Evolutionary conservation across 2,888 invertebrate genomes (phyloP).

Genomic region (Lasioglossum figueresi): DNA sequence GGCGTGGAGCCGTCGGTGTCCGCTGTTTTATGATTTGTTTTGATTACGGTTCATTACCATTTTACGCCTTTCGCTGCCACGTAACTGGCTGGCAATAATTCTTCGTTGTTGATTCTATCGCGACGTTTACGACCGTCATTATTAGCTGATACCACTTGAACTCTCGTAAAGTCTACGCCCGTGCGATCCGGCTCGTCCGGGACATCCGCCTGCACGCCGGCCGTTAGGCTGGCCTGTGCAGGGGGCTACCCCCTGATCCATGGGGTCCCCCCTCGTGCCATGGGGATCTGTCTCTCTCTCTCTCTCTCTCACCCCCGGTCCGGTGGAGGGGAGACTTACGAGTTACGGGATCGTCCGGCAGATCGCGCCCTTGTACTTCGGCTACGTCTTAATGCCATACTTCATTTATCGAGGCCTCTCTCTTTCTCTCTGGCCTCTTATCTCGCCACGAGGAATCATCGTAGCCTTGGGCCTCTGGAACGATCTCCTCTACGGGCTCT

Average conservation of each 20-base stretch:
- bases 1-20: conserved; percentile 22
- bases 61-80: conserved; percentile 79
- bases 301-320: neutral
- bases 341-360: conserved; percentile 80
- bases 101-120: conserved; percentile 82
- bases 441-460: conserved; percentile 52
- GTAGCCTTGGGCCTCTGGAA: conserved; percentile 43
- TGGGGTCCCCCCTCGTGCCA: conserved; percentile 8
- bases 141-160: conserved; percentile 82
- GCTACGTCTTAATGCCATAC: conserved; percentile 53
- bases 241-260: conserved; percentile 47
- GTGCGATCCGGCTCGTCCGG: conserved; percentile 74
- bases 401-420: conserved; percentile 47
- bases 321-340: conserved; percentile 78
- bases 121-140: conserved; percentile 83
- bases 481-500: conserved; percentile 34
- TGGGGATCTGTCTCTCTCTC: neutral
- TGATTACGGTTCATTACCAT: conserved; percentile 83
- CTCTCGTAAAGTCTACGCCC: conserved; percentile 82
- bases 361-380: conserved; percentile 77
- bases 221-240: conserved; percentile 17
- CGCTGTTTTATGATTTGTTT: conserved; percentile 82
- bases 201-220: conserved; percentile 52
- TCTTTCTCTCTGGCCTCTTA: conserved; percentile 32
- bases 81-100: conserved; percentile 81